Percentiles rank a stretch among this genome's conserved stretches.
Evolutionary conservation across 2,797 vertebrate species (phyloP).

Genomic region (Syncerus caffer): DNA sequence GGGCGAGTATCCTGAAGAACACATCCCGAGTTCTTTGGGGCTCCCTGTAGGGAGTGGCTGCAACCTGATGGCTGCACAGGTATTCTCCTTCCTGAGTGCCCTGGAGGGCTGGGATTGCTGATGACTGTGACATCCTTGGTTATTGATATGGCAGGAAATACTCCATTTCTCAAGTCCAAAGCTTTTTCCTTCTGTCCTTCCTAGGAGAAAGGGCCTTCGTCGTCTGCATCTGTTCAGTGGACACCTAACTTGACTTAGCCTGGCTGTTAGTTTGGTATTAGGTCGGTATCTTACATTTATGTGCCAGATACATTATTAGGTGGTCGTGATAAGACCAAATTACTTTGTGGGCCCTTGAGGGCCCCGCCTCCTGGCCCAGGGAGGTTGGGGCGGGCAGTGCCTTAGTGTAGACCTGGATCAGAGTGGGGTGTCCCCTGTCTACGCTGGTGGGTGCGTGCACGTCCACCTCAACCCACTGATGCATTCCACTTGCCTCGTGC

Average conservation of each 20-base stretch:
- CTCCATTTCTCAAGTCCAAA: not conserved
- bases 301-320: not conserved
- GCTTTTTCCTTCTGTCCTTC: not conserved
- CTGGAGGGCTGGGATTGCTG: not conserved
- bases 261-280: not conserved
- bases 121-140: not conserved
- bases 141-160: not conserved
- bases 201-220: not conserved
- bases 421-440: not conserved
- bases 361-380: not conserved
- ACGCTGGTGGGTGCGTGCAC: not conserved
- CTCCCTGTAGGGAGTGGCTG: not conserved
- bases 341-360: not conserved
- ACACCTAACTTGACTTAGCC: not conserved
- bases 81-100: not conserved
- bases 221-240: not conserved
- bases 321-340: not conserved
- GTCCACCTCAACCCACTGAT: rapidly evolving
- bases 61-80: not conserved
- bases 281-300: not conserved
- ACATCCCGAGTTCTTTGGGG: not conserved
- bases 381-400: not conserved
- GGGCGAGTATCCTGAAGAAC: not conserved
- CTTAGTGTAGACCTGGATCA: not conserved
- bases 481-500: not conserved